Conservation (phyloP, 35 echinoderm and acorn worm genomes). For the Eucidaris tribuloides region DNA sequence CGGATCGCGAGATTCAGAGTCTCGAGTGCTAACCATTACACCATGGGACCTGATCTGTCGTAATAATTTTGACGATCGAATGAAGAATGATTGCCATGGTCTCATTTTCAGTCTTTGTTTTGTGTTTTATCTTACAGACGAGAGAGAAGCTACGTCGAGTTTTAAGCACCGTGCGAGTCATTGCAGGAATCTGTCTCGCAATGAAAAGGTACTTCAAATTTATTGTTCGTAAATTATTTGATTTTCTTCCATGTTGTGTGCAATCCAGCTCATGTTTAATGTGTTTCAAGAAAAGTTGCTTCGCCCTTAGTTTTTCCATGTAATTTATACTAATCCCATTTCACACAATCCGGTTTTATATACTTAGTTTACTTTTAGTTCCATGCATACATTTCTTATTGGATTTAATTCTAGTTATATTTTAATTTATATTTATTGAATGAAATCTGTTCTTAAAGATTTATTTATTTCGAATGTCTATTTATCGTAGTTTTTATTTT, state of each 20-base stretch:
- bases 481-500: too few species aligned
- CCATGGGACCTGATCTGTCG: constrained; percentile 67
- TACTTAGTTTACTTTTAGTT: not conserved
- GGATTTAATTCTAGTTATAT: too few species aligned
- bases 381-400: not conserved
- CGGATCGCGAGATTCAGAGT: constrained; percentile 93
- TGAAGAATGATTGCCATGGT: too few species aligned
- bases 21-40: constrained; percentile 93
- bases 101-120: not conserved
- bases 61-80: too few species aligned
- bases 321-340: not conserved
- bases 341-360: not conserved
- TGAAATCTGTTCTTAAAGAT: too few species aligned
- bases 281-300: not conserved
- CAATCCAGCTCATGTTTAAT: not conserved
- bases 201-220: constrained; percentile 72
- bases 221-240: not conserved
- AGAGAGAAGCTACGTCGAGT: constrained; percentile 54
- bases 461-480: too few species aligned
- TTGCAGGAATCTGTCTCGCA: constrained; percentile 81
- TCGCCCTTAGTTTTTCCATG: not conserved
- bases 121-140: constrained; percentile 41
- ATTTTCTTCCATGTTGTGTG: not conserved
- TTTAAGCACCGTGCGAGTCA: constrained; percentile 68
- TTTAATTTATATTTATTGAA: too few species aligned